Conservation (phyloP, 2,113 vertebrate species). For the Nansenia antarctica region DNA sequence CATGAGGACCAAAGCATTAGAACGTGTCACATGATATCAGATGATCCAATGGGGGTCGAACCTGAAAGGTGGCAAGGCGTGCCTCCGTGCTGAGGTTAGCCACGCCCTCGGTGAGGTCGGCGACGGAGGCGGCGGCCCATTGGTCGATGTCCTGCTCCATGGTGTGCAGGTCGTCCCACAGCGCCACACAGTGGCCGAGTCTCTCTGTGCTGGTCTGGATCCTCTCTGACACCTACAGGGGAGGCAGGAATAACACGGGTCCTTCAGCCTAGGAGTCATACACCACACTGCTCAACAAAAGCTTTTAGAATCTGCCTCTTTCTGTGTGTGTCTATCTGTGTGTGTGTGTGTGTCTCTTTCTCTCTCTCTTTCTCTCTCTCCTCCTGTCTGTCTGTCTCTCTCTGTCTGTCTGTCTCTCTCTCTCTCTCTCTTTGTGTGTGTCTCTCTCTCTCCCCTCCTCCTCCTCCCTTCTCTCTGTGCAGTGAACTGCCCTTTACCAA, state of each 20-base stretch:
- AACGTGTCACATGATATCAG: no score
- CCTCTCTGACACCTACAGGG: slow-evolving; percentile 83
- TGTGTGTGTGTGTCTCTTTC: no score
- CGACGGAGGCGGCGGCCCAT: slow-evolving; percentile 80
- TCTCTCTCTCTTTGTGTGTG: no score
- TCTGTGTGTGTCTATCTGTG: neutral
- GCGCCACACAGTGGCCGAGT: slow-evolving; percentile 74
- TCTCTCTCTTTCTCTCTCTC: neutral
- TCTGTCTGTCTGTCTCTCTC: slow-evolving; percentile 32
- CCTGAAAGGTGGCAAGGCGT: slow-evolving; percentile 86
- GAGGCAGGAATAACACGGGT: slow-evolving; percentile 9
- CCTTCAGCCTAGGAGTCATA: slow-evolving; percentile 32
- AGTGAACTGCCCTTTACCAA: no score
- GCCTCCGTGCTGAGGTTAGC: slow-evolving; percentile 76
- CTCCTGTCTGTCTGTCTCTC: neutral
- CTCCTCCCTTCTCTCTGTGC: neutral
- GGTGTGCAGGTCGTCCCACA: slow-evolving; percentile 87
- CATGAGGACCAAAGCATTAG: no score
- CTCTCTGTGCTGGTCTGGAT: slow-evolving; percentile 85
- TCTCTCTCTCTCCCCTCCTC: slow-evolving; percentile 1
- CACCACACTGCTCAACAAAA: neutral
- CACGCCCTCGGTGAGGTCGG: slow-evolving; percentile 80
- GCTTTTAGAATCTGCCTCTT: neutral
- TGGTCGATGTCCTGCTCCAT: slow-evolving; percentile 83
- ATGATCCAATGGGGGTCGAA: no score